Base-by-base conservation (phyloP, 1,140 invertebrate genomes). In the Leucophenga varia region DNA sequence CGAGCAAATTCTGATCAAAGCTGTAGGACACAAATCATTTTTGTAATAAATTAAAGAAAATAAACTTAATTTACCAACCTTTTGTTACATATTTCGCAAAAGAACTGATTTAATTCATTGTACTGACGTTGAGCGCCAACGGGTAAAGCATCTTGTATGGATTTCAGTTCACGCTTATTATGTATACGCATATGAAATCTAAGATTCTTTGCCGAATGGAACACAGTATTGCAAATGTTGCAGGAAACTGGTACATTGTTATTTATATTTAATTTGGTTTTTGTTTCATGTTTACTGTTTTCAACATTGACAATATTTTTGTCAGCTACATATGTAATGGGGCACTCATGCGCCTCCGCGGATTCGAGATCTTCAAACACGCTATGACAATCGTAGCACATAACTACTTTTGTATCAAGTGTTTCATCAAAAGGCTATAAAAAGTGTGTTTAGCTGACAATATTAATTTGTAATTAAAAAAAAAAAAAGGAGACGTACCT, bases 151-250 rank as follows among this genome's bases (percentile, higher is more conserved):
- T 80, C 76, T 58, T 84, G 64, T 16, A 72, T 80, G 47, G 75
- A 78, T 63, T 84, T 82, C 2, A 86, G 70, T 1, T 82, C 82
- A 17, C 82, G 82, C 12, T 58, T 51, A 5, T 57, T 55, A 54
- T 89, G 87, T 80, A 89, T 88, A 37, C 84, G 77, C 52, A 80
- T 82, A 61, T 89, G 86, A 18, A 88, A 71, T 54, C 69, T 73
- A 0, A 73, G 68, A 22, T 58, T 60, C 72, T 87, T 88, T 37
- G 83, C 82, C 0, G 83, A 81, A 5, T 78, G 77, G 49, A 89
- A 88, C 25, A 80, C 72, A 0, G 86, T 88, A 10, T 79, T 80
- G 54, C 86, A 89, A 17, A 83, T 75, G 7, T 79, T 74, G 57
- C 86, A 88, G 9, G 41, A 43, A 19, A 49, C 49, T 8, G 16